Evolutionary conservation across 1,140 invertebrate species (phyloP).

Genomic region (Zaprionus capensis): DNA sequence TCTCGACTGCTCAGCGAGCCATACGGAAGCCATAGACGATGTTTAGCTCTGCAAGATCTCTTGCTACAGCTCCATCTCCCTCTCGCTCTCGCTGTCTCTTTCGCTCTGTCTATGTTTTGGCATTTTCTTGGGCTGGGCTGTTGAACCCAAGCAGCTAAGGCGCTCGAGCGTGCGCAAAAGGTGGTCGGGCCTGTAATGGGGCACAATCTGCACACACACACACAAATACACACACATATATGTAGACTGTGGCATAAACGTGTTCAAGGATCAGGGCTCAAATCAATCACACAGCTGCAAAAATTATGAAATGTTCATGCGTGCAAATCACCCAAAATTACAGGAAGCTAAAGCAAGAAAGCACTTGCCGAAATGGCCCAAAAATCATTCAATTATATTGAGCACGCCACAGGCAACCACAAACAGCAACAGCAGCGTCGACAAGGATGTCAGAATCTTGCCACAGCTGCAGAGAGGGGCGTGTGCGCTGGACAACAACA

Average conservation of each 20-base stretch:
- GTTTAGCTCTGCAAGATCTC: conserved; percentile 54
- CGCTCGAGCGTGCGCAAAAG: conserved; percentile 54
- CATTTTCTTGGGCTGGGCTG: conserved; percentile 53
- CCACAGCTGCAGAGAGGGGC: conserved; percentile 41
- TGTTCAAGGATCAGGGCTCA: conserved; percentile 49
- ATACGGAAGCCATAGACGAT: conserved; percentile 70
- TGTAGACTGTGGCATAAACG: conserved; percentile 12
- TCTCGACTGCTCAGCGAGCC: conserved; percentile 47
- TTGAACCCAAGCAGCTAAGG: conserved; percentile 58
- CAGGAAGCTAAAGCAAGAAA: conserved; percentile 67
- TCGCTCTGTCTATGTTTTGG: conserved; percentile 55
- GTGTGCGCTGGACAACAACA: conserved; percentile 27
- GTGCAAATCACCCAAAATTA: conserved; percentile 73
- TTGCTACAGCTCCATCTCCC: conserved; percentile 19
- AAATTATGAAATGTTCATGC: conserved; percentile 38
- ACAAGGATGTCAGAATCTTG: conserved; percentile 30
- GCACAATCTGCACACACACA: neutral
- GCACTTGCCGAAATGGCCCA: conserved; percentile 71
- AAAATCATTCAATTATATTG: conserved; percentile 77
- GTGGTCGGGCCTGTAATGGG: conserved; percentile 42
- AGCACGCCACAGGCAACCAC: conserved; percentile 33
- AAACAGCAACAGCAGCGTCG: conserved; percentile 12
- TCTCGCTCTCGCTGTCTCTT: conserved; percentile 32
- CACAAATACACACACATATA: conserved; percentile 19
- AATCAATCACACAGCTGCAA: conserved; percentile 64